phyloP scores from a whole-genome alignment of 92 coral and sea anemone species.

The Isaurus tuberculatus region DNA sequence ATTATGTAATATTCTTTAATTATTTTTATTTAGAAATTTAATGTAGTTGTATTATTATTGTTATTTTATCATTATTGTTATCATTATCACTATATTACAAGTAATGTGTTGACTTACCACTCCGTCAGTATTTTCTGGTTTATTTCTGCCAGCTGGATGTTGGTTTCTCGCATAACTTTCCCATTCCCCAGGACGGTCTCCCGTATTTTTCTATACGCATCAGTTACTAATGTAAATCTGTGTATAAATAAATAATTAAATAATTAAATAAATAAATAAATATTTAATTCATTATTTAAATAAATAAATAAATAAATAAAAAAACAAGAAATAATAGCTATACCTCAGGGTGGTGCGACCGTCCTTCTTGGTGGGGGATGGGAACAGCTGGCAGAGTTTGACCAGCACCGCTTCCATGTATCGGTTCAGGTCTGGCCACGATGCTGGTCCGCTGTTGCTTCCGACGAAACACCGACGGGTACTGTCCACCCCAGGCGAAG shows the following conservation, averaged over 20 bases:
- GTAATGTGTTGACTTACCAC: neutral
- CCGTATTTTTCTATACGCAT: neutral
- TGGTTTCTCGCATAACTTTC: neutral
- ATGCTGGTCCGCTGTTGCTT: conserved; percentile 10
- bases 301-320: neutral
- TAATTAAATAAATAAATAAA: too few species aligned
- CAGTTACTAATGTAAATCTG: neutral
- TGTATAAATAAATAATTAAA: too few species aligned
- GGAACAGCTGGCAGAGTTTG: neutral
- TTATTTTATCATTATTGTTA: too few species aligned
- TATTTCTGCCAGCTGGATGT: conserved; percentile 23
- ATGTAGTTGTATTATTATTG: too few species aligned
- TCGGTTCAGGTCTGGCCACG: neutral
- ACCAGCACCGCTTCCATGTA: conserved; percentile 10
- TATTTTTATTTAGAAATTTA: too few species aligned
- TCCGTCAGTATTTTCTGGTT: neutral
- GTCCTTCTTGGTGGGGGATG: neutral
- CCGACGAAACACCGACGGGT: conserved; percentile 39
- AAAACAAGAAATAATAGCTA: too few species aligned
- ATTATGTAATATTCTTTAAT: too few species aligned
- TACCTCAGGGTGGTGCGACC: neutral
- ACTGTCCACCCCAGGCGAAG: conserved; percentile 35
- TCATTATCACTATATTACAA: neutral
- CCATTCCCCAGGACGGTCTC: neutral
- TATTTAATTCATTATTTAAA: too few species aligned